Evolutionary conservation across 2,113 vertebrate species (phyloP), one percentile per base, ranked within the genome.

Genomic region (Pelodiscus sinensis): DNA sequence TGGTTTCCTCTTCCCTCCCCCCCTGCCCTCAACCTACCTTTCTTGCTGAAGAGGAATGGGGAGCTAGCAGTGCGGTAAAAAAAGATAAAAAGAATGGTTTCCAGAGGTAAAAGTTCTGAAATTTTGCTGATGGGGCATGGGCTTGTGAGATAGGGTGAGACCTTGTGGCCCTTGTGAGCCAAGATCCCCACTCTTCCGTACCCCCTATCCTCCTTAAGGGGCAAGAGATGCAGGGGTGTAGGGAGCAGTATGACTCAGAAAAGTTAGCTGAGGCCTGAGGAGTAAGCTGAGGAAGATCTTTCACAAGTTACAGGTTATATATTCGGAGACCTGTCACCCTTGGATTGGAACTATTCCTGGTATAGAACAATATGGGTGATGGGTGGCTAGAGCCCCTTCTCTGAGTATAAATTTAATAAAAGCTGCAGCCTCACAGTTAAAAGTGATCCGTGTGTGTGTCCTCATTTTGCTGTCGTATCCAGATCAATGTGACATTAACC

Each of bases 161-260:
- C 31, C 8, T n/a, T n/a, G 15, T 68, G 62, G 57, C 24, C 24
- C 57, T 22, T 57, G 24, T 25, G 57, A 58, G 57, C 22, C 57
- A 29, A 62, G 58, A 11, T 27, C 25, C 25, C 65, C 8, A 71
- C 16, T 2, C n/a, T 71, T 71, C n/a, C 35, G 65, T 19, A 35
- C 18, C n/a, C 65, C 35, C 65, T n/a, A 4, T 19, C 65, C 15
- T 68, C 31, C 29, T 68, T 68, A 16, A 68, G 8, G 16, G 44
- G 44, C 44, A 14, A 54, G 52, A 54, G 16, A 16, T 9, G 0
- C 1, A n/a, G 18, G 4, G n/a, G 27, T 29, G 12, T 0, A 14
- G 58, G 9, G 65, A 71, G 65, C 65, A 21, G 65, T 35, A 71
- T 16, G 65, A 35, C 18, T 65, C 29, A 65, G 13, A 71, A 35